Evolutionary conservation across 2,113 vertebrate species (phyloP).

Genomic region (Syngnathus floridae): DNA sequence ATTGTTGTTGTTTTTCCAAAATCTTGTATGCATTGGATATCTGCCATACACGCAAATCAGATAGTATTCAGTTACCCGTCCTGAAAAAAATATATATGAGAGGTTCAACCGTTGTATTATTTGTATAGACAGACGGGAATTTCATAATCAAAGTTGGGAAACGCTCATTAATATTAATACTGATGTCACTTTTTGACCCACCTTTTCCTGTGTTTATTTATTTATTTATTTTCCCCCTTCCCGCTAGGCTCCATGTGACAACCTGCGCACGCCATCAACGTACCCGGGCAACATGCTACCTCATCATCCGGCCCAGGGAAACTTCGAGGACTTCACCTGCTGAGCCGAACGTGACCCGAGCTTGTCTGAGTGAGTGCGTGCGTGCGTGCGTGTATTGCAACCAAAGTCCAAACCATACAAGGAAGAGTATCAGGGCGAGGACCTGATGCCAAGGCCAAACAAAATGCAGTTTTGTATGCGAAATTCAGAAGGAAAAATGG

Average conservation of each 20-base stretch:
- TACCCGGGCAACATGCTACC: slow-evolving; percentile 98
- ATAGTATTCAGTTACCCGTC: too few species aligned
- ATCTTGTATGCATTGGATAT: too few species aligned
- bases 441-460: slow-evolving; percentile 32
- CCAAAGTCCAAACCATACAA: slow-evolving; percentile 64
- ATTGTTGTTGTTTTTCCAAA: too few species aligned
- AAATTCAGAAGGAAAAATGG: slow-evolving; percentile 21
- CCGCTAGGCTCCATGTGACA: slow-evolving; percentile 86
- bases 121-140: too few species aligned
- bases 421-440: slow-evolving; percentile 41
- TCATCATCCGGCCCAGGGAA: slow-evolving; percentile 94
- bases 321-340: slow-evolving; percentile 99
- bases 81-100: too few species aligned
- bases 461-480: slow-evolving; percentile 47
- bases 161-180: too few species aligned
- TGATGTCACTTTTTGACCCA: background rate
- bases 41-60: too few species aligned
- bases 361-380: slow-evolving; percentile 31
- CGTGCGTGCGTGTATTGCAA: slow-evolving; percentile 48
- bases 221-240: background rate
- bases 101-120: too few species aligned
- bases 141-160: too few species aligned
- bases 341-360: slow-evolving; percentile 62
- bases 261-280: slow-evolving; percentile 85
- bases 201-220: background rate